A percentile compares a stretch with the other conserved stretches of the same genome.
Evolutionary conservation across 1,140 invertebrate genomes (phyloP).

Genomic region (Gyrodactylus bullatarudis): DNA sequence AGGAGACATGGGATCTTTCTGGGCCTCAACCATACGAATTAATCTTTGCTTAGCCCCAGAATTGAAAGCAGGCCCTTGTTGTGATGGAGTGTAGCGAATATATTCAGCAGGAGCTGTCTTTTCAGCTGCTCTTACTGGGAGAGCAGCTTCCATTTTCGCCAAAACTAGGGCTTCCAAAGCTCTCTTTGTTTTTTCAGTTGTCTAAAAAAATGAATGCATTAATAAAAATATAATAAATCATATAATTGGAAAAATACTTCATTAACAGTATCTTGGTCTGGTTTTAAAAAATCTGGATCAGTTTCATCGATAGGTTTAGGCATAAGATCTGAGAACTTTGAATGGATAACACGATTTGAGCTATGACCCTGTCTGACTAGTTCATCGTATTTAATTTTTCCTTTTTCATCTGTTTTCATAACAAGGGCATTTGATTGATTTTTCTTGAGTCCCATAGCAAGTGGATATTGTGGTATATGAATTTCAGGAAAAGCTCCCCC

Average conservation of each 20-base stretch:
- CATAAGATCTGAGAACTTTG: constrained; percentile 59
- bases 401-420: constrained; percentile 48
- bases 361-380: constrained; percentile 60
- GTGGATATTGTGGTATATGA: constrained; percentile 69
- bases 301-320: constrained; percentile 62
- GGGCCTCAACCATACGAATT: constrained; percentile 71
- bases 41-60: constrained; percentile 86
- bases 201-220: background rate
- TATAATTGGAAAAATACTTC: constrained; percentile 25
- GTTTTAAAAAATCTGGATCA: constrained; percentile 49
- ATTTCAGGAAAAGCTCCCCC: constrained; percentile 95
- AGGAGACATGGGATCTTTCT: constrained; percentile 88
- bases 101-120: constrained; percentile 65
- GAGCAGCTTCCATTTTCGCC: constrained; percentile 35
- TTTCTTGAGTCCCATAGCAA: constrained; percentile 35
- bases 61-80: constrained; percentile 70
- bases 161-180: constrained; percentile 18
- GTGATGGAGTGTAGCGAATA: constrained; percentile 70
- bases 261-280: constrained; percentile 42
- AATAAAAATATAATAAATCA: background rate
- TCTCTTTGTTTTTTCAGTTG: constrained; percentile 17
- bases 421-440: constrained; percentile 31
- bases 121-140: constrained; percentile 60
- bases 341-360: constrained; percentile 43
- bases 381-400: constrained; percentile 76